phyloP scores from a whole-genome alignment of 2,797 vertebrate species.

The Pseudochromis fuscus region DNA sequence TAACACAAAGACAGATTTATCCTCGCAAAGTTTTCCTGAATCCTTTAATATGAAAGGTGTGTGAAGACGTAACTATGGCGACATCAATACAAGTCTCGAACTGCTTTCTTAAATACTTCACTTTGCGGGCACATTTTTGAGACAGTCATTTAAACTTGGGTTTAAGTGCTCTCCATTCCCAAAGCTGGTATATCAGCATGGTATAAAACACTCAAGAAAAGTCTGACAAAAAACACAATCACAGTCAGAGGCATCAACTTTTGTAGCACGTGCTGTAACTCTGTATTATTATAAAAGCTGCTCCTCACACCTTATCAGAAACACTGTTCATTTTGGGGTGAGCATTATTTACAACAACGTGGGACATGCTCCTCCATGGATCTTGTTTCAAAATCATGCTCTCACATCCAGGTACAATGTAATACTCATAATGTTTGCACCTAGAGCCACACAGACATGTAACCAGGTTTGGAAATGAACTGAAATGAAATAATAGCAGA shows the following conservation, averaged over 20 bases:
- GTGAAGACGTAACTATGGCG: neutral
- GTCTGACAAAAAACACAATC: too few relatives aligned
- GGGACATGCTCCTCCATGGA: too few relatives aligned
- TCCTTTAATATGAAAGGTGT: constrained; percentile 10
- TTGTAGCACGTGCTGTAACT: too few relatives aligned
- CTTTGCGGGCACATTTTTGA: constrained; percentile 27
- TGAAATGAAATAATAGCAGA: too few relatives aligned
- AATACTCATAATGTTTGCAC: neutral
- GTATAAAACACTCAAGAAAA: neutral
- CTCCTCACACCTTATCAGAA: too few relatives aligned
- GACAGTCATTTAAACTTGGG: constrained; percentile 21
- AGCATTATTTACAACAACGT: too few relatives aligned
- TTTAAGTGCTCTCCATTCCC: constrained; percentile 14
- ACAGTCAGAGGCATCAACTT: too few relatives aligned
- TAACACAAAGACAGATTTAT: neutral
- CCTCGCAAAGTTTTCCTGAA: neutral
- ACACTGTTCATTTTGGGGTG: too few relatives aligned
- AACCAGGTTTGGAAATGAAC: too few relatives aligned
- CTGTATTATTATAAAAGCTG: too few relatives aligned
- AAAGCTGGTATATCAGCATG: constrained; percentile 4
- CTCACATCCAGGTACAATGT: too few relatives aligned
- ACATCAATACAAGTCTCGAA: constrained; percentile 41
- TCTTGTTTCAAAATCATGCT: too few relatives aligned
- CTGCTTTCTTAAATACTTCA: constrained; percentile 25
- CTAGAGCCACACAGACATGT: neutral